Evolutionary conservation across 2,888 invertebrate genomes (phyloP), one percentile per base, ranked within the genome.

Genomic region (Dryobotodes eremita): DNA sequence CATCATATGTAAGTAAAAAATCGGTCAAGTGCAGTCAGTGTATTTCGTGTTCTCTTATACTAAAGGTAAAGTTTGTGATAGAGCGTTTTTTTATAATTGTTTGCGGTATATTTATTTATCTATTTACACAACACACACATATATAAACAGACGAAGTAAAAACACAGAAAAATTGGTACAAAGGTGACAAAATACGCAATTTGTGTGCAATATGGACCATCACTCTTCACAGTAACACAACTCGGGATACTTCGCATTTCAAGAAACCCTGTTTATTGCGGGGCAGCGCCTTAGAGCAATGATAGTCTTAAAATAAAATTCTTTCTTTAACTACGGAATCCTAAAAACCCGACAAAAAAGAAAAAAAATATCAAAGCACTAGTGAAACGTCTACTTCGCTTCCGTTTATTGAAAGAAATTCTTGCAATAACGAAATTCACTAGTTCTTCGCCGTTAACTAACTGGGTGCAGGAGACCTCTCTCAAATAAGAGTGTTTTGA

Each of bases 401-500:
- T 73, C 31, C 48, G 17, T 79, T 72, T 31, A 68, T 69, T 62
- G 31, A 59, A 71, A 71, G 31, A 36, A 76, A 61, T 66, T 13
- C 62, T 64, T 57, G 36, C 61, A 50, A 36, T 48, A 57, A 55
- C 20, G 26, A 72, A 83, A 69, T 26, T 62, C 10, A 68, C 26
- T 68, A 61, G 62, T 70, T 57, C 31, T 48, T 64, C n/a, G 13
- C 17, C 42, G 55, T n/a, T 36, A 69, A 65, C 71, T 36, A 55
- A 64, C 71, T 68, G 31, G 42, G 61, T n/a, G 61, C 71, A 59
- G 59, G 65, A 75, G n/a, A 77, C 53, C 69, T 68, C 62, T 70
- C 57, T 46, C 55, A 75, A 71, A 77, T 79, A 75, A 81, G 70
- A 64, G 75, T 82, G 66, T 88, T 83, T 80, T 61, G 55, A 78